Percentiles rank a stretch among this genome's conserved stretches.
These are phyloP conservation scores for Anagyrus pseudococci DNA, from an alignment of 2,888 invertebrate species.

Conservation along the genomic window DNA sequence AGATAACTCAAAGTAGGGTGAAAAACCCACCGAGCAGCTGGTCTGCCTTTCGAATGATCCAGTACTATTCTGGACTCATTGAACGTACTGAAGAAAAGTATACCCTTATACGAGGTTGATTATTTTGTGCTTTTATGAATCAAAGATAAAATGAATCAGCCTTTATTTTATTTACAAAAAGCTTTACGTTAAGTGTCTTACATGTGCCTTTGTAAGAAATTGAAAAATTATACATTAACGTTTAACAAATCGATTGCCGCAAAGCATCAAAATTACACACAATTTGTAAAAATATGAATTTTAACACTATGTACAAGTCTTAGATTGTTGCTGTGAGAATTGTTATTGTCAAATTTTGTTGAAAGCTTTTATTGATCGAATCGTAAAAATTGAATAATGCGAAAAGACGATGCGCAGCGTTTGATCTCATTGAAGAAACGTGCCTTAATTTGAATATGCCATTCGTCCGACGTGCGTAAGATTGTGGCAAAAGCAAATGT, in stretches of 20 bases:
- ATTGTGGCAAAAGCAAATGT: background rate
- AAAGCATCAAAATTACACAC: conserved; percentile 21
- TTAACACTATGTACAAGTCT: background rate
- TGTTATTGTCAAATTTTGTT: conserved; percentile 28
- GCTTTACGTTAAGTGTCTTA: conserved; percentile 16
- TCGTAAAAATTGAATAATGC: conserved; percentile 17
- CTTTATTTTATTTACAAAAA: conserved; percentile 17
- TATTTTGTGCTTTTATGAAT: conserved; percentile 7
- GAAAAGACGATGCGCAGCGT: conserved; percentile 34
- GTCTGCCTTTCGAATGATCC: conserved; percentile 51
- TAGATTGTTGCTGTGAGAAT: conserved; percentile 23
- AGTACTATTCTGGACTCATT: background rate
- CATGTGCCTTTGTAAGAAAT: conserved; percentile 26
- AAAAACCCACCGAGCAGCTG: conserved; percentile 59
- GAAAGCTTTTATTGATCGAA: conserved; percentile 32
- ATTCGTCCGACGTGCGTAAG: conserved; percentile 33
- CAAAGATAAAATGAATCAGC: conserved; percentile 19
- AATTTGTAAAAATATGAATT: conserved; percentile 12
- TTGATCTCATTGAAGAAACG: conserved; percentile 38
- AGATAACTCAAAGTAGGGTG: conserved; percentile 37
- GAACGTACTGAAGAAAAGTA: conserved; percentile 23
- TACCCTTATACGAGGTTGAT: conserved; percentile 19
- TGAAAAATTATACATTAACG: conserved; percentile 7
- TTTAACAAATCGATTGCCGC: conserved; percentile 7
- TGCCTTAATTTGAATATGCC: conserved; percentile 35